Evolutionary conservation across 2,797 vertebrate genomes (phyloP), one percentile per base, ranked within the genome.

Genomic region (Chelon labrosus): DNA sequence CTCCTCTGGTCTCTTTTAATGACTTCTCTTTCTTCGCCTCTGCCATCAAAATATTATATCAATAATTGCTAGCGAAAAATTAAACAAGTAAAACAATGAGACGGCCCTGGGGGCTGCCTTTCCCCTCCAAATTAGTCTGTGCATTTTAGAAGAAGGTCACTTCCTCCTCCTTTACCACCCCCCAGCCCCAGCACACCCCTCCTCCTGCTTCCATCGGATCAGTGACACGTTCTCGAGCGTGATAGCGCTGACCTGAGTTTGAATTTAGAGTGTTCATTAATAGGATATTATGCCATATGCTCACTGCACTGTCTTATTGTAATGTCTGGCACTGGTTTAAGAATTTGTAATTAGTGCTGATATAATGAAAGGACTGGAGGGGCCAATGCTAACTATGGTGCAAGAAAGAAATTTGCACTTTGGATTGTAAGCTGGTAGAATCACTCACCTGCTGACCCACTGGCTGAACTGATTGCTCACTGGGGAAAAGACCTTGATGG

Each of bases 241-340:
- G 96, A 97, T 88, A 95, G 96, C 96, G 95, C 96, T 98, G 97
- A 98, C 97, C 97, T 95, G 96, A 96, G 97, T 98, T 98, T 98
- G 98, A 99, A 99, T 99, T 99, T 99, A 99, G 98, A 99, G 97
- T 98, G 97, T 98, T 99, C 98, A 99, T 99, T 98, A 99, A 99
- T 99, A 99, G 96, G 96, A 98, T 98, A 99, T 99, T 97, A 98
- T 96, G 95, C 97, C 97, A 98, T 97, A 98, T 98, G 97, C 97
- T 98, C 95, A 82, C 93, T 94, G 94, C 96, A 96, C 96, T 96
- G 95, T 96, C 96, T 97, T 95, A 95, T 96, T 97, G 95, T 96
- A 96, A 97, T 96, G 96, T 96, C 95, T 93, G 96, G 95, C 95
- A 92, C 96, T 96, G 96, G 95, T 97, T 98, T 96, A 96, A 96